Evolutionary conservation across 2,888 invertebrate species (phyloP).

Genomic region (Parasteatoda lunata): DNA sequence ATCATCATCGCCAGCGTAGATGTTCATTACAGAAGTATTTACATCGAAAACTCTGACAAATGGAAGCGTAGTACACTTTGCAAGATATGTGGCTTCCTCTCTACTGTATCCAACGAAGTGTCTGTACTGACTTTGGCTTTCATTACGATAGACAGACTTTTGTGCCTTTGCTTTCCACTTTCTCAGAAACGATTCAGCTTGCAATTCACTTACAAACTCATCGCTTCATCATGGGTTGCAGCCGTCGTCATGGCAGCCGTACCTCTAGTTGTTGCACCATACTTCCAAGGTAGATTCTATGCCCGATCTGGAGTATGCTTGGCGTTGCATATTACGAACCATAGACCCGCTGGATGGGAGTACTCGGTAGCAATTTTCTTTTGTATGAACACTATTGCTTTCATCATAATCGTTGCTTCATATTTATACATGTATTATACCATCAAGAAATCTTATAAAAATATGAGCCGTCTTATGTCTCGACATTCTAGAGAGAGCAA

Average conservation of each 20-base stretch:
- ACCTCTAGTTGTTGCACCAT: constrained; percentile 71
- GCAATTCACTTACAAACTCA: constrained; percentile 69
- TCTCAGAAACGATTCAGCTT: constrained; percentile 69
- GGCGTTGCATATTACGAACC: constrained; percentile 72
- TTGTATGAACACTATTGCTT: constrained; percentile 72
- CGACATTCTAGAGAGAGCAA: constrained; percentile 70
- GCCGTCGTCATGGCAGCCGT: constrained; percentile 71
- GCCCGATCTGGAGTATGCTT: constrained; percentile 73
- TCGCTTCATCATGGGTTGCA: constrained; percentile 71
- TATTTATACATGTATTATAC: constrained; percentile 73
- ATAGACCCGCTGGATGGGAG: constrained; percentile 73
- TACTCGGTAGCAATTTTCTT: constrained; percentile 73
- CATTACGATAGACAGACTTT: constrained; percentile 75
- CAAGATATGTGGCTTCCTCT: constrained; percentile 70
- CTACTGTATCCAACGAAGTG: constrained; percentile 74
- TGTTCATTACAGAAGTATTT: constrained; percentile 70
- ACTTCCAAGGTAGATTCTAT: constrained; percentile 72
- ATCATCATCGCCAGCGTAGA: constrained; percentile 72
- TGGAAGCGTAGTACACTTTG: constrained; percentile 71
- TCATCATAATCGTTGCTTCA: constrained; percentile 72
- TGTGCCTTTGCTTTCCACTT: constrained; percentile 74
- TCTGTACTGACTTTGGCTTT: constrained; percentile 75
- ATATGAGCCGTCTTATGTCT: constrained; percentile 62
- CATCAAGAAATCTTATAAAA: constrained; percentile 67
- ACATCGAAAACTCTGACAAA: constrained; percentile 71